Percentiles rank a stretch among this genome's conserved stretches.
Conservation (phyloP, 2,113 vertebrate species). For the Toxotes jaculatrix region DNA sequence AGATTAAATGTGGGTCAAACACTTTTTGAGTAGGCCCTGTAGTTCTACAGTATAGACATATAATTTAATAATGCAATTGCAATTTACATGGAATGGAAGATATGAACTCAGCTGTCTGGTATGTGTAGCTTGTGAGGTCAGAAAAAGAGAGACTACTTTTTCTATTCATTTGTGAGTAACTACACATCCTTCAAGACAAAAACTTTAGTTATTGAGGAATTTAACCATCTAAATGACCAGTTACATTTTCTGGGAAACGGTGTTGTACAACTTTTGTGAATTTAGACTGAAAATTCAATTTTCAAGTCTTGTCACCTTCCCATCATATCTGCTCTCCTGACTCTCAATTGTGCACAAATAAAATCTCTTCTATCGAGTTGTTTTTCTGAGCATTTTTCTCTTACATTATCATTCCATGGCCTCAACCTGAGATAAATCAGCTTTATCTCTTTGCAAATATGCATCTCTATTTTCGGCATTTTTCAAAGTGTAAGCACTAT, state of each 20-base stretch:
- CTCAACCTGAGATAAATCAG: slow-evolving; percentile 40
- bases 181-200: not conserved
- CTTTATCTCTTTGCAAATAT: slow-evolving; percentile 29
- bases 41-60: too few species aligned
- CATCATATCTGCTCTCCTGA: not conserved
- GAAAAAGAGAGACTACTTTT: not conserved
- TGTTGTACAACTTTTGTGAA: not conserved
- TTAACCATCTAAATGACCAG: not conserved
- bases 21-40: too few species aligned
- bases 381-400: slow-evolving; percentile 13
- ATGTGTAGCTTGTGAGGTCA: too few species aligned
- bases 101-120: too few species aligned
- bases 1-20: not conserved
- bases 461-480: slow-evolving; percentile 6
- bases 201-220: not conserved
- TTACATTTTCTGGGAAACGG: not conserved
- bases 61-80: too few species aligned
- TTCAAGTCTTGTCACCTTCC: not conserved
- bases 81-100: too few species aligned
- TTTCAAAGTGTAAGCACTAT: slow-evolving; percentile 28
- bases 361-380: not conserved
- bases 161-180: not conserved
- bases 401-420: slow-evolving; percentile 9
- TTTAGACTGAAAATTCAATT: slow-evolving; percentile 1
- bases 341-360: not conserved